Percentiles rank a stretch among this genome's conserved stretches.
These are phyloP conservation scores for Turnix velox DNA, from an alignment of 2,113 vertebrate genomes.

Conservation along the genomic window DNA sequence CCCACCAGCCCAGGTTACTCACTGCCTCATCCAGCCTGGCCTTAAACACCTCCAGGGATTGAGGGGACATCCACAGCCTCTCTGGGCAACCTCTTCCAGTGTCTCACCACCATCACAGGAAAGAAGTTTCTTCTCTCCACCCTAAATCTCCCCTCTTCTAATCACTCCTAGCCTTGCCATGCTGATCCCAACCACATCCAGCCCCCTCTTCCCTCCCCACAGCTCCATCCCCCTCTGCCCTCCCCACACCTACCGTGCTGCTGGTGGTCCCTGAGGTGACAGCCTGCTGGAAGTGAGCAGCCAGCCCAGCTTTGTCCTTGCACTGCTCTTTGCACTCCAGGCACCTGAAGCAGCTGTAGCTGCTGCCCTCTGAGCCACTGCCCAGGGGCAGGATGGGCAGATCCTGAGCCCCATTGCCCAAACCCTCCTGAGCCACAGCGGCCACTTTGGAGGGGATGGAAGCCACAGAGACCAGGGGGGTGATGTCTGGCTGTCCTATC, in stretches of 20 bases:
- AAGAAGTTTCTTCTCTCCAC: too few species aligned
- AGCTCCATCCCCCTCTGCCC: accelerated
- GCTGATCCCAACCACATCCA: too few species aligned
- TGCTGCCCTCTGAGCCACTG: constrained; percentile 63
- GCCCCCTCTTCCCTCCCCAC: too few species aligned
- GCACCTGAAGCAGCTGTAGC: constrained; percentile 80
- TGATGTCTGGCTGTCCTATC: constrained; percentile 87
- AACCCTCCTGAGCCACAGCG: constrained; percentile 55
- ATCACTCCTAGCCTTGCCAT: too few species aligned
- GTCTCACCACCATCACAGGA: too few species aligned
- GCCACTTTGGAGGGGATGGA: constrained; percentile 49
- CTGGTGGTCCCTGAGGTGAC: background rate
- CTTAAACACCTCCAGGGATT: too few species aligned
- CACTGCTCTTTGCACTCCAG: constrained; percentile 89
- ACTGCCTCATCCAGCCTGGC: too few species aligned
- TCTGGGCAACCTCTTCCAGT: too few species aligned
- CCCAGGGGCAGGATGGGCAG: constrained; percentile 78
- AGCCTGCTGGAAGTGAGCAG: constrained; percentile 86
- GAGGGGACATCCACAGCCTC: too few species aligned
- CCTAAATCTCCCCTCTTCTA: too few species aligned
- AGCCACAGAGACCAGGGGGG: constrained; percentile 65
- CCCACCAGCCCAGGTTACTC: too few species aligned
- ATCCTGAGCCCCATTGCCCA: constrained; percentile 12
- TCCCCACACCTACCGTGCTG: constrained; percentile 50
- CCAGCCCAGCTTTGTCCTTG: constrained; percentile 82